Conservation (phyloP, 2,113 vertebrate genomes). For the Camelus dromedarius region DNA sequence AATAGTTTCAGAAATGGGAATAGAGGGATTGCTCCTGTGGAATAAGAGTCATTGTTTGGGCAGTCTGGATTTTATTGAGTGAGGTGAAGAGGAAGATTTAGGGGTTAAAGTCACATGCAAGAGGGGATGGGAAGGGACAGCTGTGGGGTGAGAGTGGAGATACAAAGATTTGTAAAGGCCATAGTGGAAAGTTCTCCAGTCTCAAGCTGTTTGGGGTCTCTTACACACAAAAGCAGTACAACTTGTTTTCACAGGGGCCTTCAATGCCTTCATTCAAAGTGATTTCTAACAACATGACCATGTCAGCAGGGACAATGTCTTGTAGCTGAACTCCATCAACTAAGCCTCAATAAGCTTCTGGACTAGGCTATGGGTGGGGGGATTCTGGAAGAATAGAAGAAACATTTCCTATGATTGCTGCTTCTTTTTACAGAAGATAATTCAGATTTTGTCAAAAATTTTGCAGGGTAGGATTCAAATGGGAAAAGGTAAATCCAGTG, state of each 20-base stretch:
- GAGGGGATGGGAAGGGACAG: background rate
- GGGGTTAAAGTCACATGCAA: constrained; percentile 26
- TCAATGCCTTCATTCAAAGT: constrained; percentile 23
- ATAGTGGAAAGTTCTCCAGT: constrained; percentile 25
- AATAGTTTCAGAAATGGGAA: constrained; percentile 35
- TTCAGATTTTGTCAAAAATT: constrained; percentile 19
- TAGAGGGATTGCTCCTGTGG: constrained; percentile 8
- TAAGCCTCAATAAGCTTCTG: background rate
- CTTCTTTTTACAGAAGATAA: constrained; percentile 32
- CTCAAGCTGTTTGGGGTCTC: background rate
- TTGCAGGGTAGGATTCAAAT: constrained; percentile 23
- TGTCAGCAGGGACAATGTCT: background rate
- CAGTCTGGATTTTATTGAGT: constrained; percentile 21
- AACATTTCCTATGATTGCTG: background rate
- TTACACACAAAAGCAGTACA: constrained; percentile 18
- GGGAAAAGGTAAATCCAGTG: background rate
- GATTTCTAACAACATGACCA: background rate
- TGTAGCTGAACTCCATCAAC: background rate
- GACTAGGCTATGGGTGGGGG: background rate
- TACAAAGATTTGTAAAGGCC: background rate
- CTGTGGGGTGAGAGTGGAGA: background rate
- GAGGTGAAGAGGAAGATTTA: constrained; percentile 6
- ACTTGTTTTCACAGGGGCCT: background rate
- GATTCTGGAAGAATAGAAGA: background rate
- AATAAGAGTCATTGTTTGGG: constrained; percentile 43